These are phyloP conservation scores for Acleris sparsana DNA, from an alignment of 2,888 invertebrate genomes.

Conservation along the genomic window DNA sequence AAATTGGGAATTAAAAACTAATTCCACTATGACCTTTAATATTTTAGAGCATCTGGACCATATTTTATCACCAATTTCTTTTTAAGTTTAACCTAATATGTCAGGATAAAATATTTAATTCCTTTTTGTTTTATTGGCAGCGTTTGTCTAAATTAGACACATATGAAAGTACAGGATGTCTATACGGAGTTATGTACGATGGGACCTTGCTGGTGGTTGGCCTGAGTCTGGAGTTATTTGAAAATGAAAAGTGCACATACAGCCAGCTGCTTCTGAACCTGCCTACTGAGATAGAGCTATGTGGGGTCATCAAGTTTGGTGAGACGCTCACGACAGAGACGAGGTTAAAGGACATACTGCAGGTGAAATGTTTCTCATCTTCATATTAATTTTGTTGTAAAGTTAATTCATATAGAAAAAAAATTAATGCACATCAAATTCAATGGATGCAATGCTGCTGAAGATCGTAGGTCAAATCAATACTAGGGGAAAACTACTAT, in stretches of 20 bases:
- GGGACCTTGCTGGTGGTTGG: conserved; percentile 87
- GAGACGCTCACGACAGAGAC: conserved; percentile 84
- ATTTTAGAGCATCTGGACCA: neutral
- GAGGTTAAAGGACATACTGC: conserved; percentile 85
- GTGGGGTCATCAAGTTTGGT: conserved; percentile 88
- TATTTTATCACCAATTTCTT: neutral
- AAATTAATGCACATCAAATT: neutral
- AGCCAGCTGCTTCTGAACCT: conserved; percentile 85
- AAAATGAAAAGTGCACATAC: conserved; percentile 79
- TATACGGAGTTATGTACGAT: conserved; percentile 90
- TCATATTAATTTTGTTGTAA: neutral
- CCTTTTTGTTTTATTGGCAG: conserved; percentile 68
- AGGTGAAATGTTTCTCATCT: conserved; percentile 54
- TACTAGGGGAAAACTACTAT: too few species aligned
- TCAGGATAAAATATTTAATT: conserved; percentile 48
- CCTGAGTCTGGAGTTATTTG: conserved; percentile 86
- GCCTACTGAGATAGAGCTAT: conserved; percentile 90
- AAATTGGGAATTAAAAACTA: neutral
- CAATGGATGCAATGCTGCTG: too few species aligned
- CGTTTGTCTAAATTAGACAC: conserved; percentile 86
- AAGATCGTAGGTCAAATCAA: too few species aligned
- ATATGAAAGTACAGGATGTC: conserved; percentile 85
- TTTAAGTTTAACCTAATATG: conserved; percentile 52
- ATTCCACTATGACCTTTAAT: neutral
- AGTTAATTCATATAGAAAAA: neutral